Percentiles rank a stretch among this genome's conserved stretches.
Conservation (phyloP, 2,888 invertebrate species). For the Nomada fabriciana region DNA sequence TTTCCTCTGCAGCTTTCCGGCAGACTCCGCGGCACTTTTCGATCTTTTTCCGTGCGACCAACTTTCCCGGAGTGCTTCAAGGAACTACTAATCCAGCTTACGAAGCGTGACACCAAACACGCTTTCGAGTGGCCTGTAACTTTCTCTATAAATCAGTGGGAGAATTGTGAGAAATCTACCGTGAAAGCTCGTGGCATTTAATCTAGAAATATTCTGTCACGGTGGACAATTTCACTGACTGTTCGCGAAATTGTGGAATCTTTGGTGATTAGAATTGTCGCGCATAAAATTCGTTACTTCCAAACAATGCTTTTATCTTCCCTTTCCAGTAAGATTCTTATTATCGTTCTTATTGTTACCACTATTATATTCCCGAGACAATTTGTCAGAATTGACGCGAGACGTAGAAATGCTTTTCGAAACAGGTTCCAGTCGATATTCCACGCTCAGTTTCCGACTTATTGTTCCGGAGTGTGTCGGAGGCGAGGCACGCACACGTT, state of each 20-base stretch:
- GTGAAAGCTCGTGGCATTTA: neutral
- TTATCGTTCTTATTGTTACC: too few relatives aligned
- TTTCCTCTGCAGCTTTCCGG: neutral
- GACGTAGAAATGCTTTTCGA: neutral
- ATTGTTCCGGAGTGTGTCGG: conserved; percentile 32
- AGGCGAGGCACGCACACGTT: conserved; percentile 4
- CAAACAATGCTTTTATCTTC: too few relatives aligned
- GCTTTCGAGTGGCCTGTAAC: conserved; percentile 56
- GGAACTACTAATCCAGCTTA: conserved; percentile 47
- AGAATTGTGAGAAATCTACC: neutral
- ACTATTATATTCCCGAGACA: too few relatives aligned
- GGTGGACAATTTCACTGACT: too few relatives aligned
- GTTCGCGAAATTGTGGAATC: too few relatives aligned
- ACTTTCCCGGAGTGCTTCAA: conserved; percentile 28
- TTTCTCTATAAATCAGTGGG: conserved; percentile 71
- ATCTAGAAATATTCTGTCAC: neutral
- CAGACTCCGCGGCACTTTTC: neutral
- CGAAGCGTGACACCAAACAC: conserved; percentile 59
- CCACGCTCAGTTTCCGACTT: conserved; percentile 22
- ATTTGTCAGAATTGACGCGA: neutral
- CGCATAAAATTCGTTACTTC: too few relatives aligned
- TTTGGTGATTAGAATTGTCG: too few relatives aligned
- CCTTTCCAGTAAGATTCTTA: too few relatives aligned
- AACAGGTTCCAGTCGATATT: conserved; percentile 19
- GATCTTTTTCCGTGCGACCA: conserved; percentile 11